Evolutionary conservation across 2,797 vertebrate genomes (phyloP), one percentile per base, ranked within the genome.

Genomic region (Cyprinodon diabolis): DNA sequence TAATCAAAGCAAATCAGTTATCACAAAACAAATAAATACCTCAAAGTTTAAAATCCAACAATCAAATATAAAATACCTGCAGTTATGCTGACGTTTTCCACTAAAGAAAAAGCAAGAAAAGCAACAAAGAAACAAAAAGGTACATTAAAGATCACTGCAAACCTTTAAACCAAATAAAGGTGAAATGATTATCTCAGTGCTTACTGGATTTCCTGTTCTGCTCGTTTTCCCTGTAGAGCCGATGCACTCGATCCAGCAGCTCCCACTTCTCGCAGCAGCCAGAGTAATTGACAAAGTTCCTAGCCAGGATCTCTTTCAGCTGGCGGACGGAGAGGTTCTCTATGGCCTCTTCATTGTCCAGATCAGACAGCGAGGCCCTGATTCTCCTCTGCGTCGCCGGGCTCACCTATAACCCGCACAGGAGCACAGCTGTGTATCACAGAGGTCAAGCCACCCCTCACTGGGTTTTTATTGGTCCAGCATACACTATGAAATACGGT

Each of bases 231-330:
- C 95, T 94, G 95, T 98, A 99, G 2, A 99, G 94, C 7, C 97
- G 95, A 89, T 96, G 97, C 69, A 99, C 98, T 84, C 97, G 96
- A 88, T 99, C 98, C 88, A 99, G 93, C 71, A 99, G 95, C 90
- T 99, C 98, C 97, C 97, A 99, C 84, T 99, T 99, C 90, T 99
- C 98, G 82, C 98, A 99, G 92, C 98, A 99, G 90, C 98, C 98
- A 0, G 97, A 98, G 88, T 97, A 99, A 93, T 95, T 99, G 89
- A 99, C 98, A 80, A 99, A 99, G 79, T 99, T 99, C 80, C 97
- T 95, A 5, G 98, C 96, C 0, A 99, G 95, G 78, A 99, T 98
- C 90, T 99, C 98, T 91, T 99, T 99, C 79, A 99, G 94, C 91
- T 99, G 98, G 65, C 98, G 96, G 58, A 99, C 97, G 0, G 96